phyloP scores from a whole-genome alignment of 2,113 vertebrate genomes.

The Morone saxatilis region DNA sequence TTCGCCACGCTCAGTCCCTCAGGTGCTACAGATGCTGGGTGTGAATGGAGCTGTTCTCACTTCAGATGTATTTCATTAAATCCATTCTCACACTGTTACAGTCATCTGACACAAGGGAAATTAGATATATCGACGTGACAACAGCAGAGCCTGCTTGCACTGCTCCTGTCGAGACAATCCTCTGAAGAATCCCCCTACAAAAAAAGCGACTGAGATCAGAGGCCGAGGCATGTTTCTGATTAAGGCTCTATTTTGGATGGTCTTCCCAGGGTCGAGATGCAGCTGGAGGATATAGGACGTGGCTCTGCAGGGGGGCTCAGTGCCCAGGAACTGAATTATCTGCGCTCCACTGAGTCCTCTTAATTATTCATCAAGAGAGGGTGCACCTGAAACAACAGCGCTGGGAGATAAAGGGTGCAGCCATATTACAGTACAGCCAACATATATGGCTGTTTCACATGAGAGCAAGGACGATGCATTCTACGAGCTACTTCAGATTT shows the following conservation, averaged over 20 bases:
- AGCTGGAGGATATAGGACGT: slow-evolving; percentile 14
- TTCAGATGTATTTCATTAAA: slow-evolving; percentile 42
- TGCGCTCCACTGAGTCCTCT: slow-evolving; percentile 54
- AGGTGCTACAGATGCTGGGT: slow-evolving; percentile 5
- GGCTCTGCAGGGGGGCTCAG: slow-evolving; percentile 36
- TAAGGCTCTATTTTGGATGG: slow-evolving; percentile 1
- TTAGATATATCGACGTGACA: not conserved
- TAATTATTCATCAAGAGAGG: slow-evolving; percentile 80
- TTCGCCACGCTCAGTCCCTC: not conserved
- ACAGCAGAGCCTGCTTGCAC: too few species aligned
- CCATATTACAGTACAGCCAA: slow-evolving; percentile 13
- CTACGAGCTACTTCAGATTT: not conserved
- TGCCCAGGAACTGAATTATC: slow-evolving; percentile 50
- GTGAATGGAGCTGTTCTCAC: slow-evolving; percentile 11
- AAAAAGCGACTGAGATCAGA: not conserved
- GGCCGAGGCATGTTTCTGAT: slow-evolving; percentile 39
- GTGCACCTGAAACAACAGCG: slow-evolving; percentile 78
- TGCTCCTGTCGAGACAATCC: not conserved
- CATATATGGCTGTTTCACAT: slow-evolving; percentile 24
- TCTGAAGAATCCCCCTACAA: not conserved
- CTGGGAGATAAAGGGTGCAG: slow-evolving; percentile 23
- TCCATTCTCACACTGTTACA: not conserved
- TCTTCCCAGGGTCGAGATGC: slow-evolving; percentile 39
- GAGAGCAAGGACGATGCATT: not conserved
- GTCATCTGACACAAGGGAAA: not conserved